Percentiles rank a stretch among this genome's conserved stretches.
These are phyloP conservation scores for Ormyrus pomaceus DNA, from an alignment of 2,888 invertebrate species.

Conservation along the genomic window DNA sequence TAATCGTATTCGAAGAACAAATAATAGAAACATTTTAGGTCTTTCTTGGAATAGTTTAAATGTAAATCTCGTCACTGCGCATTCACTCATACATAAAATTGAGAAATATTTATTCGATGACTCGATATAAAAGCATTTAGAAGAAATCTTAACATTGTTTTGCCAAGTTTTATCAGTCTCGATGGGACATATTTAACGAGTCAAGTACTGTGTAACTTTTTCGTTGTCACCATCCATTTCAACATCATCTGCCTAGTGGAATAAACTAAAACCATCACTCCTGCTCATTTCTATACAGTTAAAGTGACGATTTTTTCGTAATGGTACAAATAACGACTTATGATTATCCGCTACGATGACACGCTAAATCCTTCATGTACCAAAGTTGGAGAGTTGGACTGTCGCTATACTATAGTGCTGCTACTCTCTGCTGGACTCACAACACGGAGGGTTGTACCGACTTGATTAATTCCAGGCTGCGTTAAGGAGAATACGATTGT, in stretches of 20 bases:
- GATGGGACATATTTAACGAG: slow-evolving; percentile 49
- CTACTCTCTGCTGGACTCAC: slow-evolving; percentile 70
- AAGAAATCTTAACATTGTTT: slow-evolving; percentile 55
- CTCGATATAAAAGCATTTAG: slow-evolving; percentile 57
- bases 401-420: slow-evolving; percentile 72
- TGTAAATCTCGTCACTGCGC: slow-evolving; percentile 47
- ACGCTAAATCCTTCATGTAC: slow-evolving; percentile 55
- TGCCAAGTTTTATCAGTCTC: slow-evolving; percentile 55
- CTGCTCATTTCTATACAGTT: slow-evolving; percentile 54
- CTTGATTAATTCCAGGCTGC: slow-evolving; percentile 69
- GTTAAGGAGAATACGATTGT: slow-evolving; percentile 22
- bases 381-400: slow-evolving; percentile 58
- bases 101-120: slow-evolving; percentile 55
- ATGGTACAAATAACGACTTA: slow-evolving; percentile 55
- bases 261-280: slow-evolving; percentile 54
- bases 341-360: slow-evolving; percentile 54
- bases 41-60: slow-evolving; percentile 53
- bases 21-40: slow-evolving; percentile 57
- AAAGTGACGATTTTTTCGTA: slow-evolving; percentile 50
- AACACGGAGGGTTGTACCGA: slow-evolving; percentile 67
- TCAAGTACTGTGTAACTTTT: slow-evolving; percentile 41
- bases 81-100: slow-evolving; percentile 53
- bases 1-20: slow-evolving; percentile 58
- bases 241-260: slow-evolving; percentile 47
- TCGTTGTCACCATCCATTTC: slow-evolving; percentile 50